These are phyloP conservation scores for Sturmia bella DNA, from an alignment of 2,888 invertebrate genomes.

Conservation along the genomic window DNA sequence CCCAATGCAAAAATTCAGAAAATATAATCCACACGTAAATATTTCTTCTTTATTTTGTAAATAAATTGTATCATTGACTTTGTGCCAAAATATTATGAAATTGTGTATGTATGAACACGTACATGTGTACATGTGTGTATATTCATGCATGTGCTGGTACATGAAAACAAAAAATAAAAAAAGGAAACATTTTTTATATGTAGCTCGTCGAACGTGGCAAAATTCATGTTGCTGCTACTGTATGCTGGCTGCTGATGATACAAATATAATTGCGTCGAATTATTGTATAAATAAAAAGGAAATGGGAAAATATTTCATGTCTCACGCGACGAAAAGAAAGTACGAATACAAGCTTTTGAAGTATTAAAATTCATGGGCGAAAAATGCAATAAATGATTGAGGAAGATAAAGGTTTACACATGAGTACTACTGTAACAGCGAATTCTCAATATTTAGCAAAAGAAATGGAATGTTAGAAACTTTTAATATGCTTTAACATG, in stretches of 20 bases:
- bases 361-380: constrained; percentile 34
- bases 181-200: constrained; percentile 27
- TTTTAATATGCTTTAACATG: no score
- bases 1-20: constrained; percentile 17
- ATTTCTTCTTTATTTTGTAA: constrained; percentile 20
- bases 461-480: no score
- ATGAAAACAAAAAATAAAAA: constrained; percentile 7
- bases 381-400: constrained; percentile 26
- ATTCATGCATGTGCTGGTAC: no score
- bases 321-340: constrained; percentile 20
- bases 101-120: no score
- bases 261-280: constrained; percentile 46
- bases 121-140: no score
- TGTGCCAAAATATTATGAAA: neutral
- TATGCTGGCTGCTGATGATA: constrained; percentile 10
- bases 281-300: constrained; percentile 11
- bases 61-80: constrained; percentile 61
- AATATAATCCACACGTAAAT: constrained; percentile 32
- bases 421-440: no score
- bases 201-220: constrained; percentile 41
- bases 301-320: neutral
- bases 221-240: constrained; percentile 45
- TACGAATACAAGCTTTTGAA: neutral
- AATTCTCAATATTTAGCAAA: no score
- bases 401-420: neutral